Base-by-base conservation (phyloP, 1,140 invertebrate species). In the Apis cerana region DNA sequence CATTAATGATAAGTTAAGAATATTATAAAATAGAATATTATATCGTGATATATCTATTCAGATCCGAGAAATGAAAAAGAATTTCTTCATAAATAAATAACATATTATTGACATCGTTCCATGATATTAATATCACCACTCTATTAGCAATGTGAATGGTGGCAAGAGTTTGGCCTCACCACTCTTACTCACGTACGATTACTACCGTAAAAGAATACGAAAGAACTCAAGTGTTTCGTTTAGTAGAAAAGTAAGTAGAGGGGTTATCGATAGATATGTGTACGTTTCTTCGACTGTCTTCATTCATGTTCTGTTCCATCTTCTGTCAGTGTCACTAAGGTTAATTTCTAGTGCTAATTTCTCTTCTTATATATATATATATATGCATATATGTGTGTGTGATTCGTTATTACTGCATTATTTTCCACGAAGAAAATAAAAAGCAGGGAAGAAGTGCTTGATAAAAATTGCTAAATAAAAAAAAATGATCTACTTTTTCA, bases 161-260 rank as follows among this genome's bases (percentile, higher is more conserved):
- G 15, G 43, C 19, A 65, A 62, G 27, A 64, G 48, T 64, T 74
- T 67, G 67, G 56, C 48, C 71, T 77, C 23, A 33, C 75, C 67
- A 72, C 88, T 89, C 83, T 88, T 86, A 86, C 88, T 90, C 88
- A 90, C 88, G 86, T 88, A 87, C 82, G 48, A 59, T 50, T 87
- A 58, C 67, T 77, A 87, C 64, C 69, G 33, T 19, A 21, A 23
- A 70, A 75, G 85, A 87, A 88, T 86, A 84, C 85, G 65, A 89
- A 88, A 86, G 75, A 83, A 85, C 75, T 58, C 59, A 68, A 62
- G 70, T 76, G 83, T 75, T 84, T 67, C 79, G 56, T 79, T 80
- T 50, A 52, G 58, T n/a, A n/a, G 71, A 64, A 83, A 84, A 83
- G 86, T 87, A 84, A 83, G 86, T 87, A 87, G 80, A 23, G 89